phyloP scores from a whole-genome alignment of 2,888 invertebrate species.

The Allophyes oxyacanthae region DNA sequence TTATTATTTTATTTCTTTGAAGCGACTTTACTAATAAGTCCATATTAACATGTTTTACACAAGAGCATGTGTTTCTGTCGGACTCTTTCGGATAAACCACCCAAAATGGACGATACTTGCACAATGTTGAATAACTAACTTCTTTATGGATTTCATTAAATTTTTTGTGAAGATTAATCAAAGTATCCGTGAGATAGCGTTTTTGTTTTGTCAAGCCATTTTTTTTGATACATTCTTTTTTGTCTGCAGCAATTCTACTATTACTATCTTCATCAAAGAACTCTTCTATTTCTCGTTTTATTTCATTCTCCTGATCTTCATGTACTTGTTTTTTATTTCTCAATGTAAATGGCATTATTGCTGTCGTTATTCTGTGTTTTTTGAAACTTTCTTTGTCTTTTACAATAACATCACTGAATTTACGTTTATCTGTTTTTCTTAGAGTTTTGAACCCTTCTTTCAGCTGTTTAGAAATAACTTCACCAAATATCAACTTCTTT shows the following conservation, averaged over 20 bases:
- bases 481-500: slow-evolving; percentile 5
- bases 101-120: too few species aligned
- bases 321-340: slow-evolving; percentile 8
- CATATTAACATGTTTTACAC: too few species aligned
- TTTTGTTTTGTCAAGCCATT: too few species aligned
- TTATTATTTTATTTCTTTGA: too few species aligned
- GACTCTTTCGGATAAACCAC: too few species aligned
- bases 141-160: too few species aligned
- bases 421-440: slow-evolving; percentile 16
- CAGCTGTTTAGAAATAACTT: slow-evolving; percentile 17
- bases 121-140: too few species aligned
- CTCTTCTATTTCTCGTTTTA: slow-evolving; percentile 9
- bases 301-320: slow-evolving; percentile 1
- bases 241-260: slow-evolving; percentile 20
- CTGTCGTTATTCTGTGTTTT: slow-evolving; percentile 8
- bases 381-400: background rate
- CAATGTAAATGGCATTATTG: slow-evolving; percentile 12
- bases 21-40: too few species aligned
- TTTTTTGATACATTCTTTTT: slow-evolving; percentile 16
- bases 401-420: slow-evolving; percentile 13
- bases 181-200: too few species aligned
- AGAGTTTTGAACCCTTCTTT: slow-evolving; percentile 8
- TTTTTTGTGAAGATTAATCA: too few species aligned
- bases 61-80: too few species aligned
- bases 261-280: slow-evolving; percentile 14